Evolutionary conservation across 1,140 invertebrate genomes (phyloP).

Genomic region (Chelonus insularis): DNA sequence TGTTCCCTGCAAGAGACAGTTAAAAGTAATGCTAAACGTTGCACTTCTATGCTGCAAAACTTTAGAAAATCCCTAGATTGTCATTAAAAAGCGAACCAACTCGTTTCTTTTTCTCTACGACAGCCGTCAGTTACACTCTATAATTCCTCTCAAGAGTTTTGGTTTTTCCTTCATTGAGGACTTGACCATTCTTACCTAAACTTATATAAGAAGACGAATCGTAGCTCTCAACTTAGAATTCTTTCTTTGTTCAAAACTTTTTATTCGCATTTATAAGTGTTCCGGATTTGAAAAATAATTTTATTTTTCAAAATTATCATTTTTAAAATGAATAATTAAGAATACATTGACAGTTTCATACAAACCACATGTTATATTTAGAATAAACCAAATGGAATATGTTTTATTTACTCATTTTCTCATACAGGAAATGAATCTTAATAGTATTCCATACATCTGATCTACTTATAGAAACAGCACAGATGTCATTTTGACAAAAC

Average conservation of each 20-base stretch:
- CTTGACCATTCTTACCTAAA: background rate
- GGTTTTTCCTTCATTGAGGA: background rate
- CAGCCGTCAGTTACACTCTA: conserved; percentile 34
- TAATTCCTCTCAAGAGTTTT: conserved; percentile 27
- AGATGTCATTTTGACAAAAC: no score
- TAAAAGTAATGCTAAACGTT: conserved; percentile 41
- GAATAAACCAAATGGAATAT: no score
- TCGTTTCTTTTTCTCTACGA: conserved; percentile 30
- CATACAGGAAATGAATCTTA: no score
- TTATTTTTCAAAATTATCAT: no score
- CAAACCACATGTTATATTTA: no score
- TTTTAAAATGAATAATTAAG: no score
- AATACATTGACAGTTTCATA: no score
- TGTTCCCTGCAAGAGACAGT: conserved; percentile 35
- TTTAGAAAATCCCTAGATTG: conserved; percentile 29
- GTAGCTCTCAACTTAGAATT: background rate
- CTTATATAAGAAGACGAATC: background rate
- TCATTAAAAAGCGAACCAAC: conserved; percentile 36
- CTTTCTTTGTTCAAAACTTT: background rate
- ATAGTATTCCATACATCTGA: no score
- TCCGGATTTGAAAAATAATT: no score
- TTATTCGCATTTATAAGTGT: background rate
- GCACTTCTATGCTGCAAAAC: conserved; percentile 25
- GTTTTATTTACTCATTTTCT: no score
- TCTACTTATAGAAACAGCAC: no score